Percentiles rank a stretch among this genome's conserved stretches.
Evolutionary conservation across 1,140 invertebrate species (phyloP).

Genomic region (Homarus americanus): DNA sequence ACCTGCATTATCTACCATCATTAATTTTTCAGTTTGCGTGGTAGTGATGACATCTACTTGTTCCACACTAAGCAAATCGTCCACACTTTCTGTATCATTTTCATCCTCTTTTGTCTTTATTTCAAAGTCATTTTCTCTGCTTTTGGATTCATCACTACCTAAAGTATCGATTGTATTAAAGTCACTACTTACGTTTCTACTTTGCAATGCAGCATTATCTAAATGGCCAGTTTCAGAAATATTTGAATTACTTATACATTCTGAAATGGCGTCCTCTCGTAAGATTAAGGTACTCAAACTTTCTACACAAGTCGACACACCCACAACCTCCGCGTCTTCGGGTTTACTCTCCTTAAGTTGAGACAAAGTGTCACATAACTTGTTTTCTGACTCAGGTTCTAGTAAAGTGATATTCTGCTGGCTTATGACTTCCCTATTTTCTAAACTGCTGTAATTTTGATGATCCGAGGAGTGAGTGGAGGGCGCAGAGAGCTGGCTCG

Average conservation of each 20-base stretch:
- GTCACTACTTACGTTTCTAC: not conserved
- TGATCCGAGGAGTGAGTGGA: conserved; percentile 51
- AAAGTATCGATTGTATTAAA: not conserved
- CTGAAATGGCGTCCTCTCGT: not conserved
- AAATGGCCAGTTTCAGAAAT: not conserved
- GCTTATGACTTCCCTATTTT: not conserved
- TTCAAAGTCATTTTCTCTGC: not conserved
- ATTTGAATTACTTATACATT: not conserved
- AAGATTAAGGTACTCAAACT: not conserved
- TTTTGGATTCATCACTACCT: not conserved
- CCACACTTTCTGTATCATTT: not conserved
- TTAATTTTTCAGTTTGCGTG: not conserved
- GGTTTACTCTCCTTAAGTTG: not conserved
- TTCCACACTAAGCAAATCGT: not conserved
- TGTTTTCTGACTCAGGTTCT: not conserved
- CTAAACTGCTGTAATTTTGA: not conserved
- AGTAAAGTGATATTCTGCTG: not conserved
- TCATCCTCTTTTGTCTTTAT: not conserved
- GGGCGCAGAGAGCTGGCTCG: conserved; percentile 49
- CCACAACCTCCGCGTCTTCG: not conserved
- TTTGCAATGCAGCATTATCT: not conserved
- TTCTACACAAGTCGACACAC: not conserved
- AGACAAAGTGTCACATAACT: not conserved
- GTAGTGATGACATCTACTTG: not conserved
- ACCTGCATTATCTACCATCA: not conserved